Conservation (phyloP, 2,797 vertebrate genomes). For the Phoeniculus purpureus region DNA sequence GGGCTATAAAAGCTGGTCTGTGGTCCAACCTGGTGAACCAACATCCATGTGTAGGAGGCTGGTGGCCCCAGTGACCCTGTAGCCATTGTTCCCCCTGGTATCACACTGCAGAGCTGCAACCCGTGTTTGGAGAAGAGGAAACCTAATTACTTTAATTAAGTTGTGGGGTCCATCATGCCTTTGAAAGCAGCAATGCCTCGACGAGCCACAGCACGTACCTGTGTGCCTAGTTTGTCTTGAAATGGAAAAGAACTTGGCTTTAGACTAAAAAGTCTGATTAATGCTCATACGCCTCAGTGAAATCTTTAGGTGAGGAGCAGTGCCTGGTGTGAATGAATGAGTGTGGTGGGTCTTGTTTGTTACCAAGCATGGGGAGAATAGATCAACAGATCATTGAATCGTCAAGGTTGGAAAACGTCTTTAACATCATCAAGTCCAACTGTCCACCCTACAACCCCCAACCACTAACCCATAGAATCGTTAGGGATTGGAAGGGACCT, state of each 20-base stretch:
- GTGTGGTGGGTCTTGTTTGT: neutral
- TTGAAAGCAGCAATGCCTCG: neutral
- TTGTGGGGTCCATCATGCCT: accelerated
- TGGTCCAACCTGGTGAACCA: accelerated
- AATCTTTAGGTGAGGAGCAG: neutral
- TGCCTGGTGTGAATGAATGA: accelerated
- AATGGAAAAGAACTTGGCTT: accelerated
- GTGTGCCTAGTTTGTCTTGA: neutral
- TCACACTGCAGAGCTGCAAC: neutral
- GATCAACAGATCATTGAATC: too few relatives aligned
- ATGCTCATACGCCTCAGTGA: neutral
- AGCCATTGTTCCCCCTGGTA: accelerated
- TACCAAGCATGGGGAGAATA: neutral
- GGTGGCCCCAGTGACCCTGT: accelerated
- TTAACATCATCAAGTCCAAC: too few relatives aligned
- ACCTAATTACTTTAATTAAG: neutral
- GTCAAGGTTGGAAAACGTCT: too few relatives aligned
- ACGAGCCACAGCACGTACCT: accelerated
- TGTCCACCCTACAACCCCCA: too few relatives aligned
- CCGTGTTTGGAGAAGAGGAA: neutral
- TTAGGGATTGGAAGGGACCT: too few relatives aligned
- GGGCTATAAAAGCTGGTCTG: accelerated
- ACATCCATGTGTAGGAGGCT: accelerated
- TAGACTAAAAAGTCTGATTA: neutral
- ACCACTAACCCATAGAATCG: too few relatives aligned